These are phyloP conservation scores for Hydraecia micacea DNA, from an alignment of 2,888 invertebrate species.

Conservation along the genomic window DNA sequence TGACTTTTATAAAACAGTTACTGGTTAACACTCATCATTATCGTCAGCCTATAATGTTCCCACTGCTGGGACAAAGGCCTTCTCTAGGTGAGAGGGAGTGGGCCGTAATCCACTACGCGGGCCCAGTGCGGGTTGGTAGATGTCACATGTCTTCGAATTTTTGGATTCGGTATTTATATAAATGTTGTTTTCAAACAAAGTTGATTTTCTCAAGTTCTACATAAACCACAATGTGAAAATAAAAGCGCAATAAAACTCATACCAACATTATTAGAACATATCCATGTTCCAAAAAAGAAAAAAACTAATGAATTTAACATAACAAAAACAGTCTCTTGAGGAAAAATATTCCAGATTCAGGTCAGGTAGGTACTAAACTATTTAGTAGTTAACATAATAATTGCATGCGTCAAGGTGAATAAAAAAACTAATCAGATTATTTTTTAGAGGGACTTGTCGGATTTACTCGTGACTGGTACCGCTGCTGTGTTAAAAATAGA, in stretches of 20 bases:
- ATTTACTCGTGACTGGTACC: not conserved
- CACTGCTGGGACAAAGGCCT: too few relatives aligned
- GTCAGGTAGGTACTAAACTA: not conserved
- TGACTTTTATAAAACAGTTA: not conserved
- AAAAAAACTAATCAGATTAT: not conserved
- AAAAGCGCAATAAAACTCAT: too few relatives aligned
- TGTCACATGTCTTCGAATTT: too few relatives aligned
- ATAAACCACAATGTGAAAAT: too few relatives aligned
- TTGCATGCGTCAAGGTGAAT: slow-evolving; percentile 6
- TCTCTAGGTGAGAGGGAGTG: too few relatives aligned
- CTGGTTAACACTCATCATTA: not conserved
- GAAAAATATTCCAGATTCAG: not conserved
- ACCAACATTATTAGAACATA: too few relatives aligned
- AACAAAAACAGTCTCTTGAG: slow-evolving; percentile 7
- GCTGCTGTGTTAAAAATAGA: not conserved
- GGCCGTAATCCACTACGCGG: too few relatives aligned
- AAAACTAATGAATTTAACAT: not conserved
- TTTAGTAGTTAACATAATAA: not conserved
- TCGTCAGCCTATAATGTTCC: too few relatives aligned
- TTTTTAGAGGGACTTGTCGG: too few relatives aligned
- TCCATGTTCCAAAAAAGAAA: too few relatives aligned
- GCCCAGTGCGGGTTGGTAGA: too few relatives aligned
- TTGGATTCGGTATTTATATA: not conserved
- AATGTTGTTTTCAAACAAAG: not conserved
- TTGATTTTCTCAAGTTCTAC: not conserved